These are phyloP conservation scores for Chelonia mydas DNA, from an alignment of 2,797 vertebrate genomes.

Conservation along the genomic window DNA sequence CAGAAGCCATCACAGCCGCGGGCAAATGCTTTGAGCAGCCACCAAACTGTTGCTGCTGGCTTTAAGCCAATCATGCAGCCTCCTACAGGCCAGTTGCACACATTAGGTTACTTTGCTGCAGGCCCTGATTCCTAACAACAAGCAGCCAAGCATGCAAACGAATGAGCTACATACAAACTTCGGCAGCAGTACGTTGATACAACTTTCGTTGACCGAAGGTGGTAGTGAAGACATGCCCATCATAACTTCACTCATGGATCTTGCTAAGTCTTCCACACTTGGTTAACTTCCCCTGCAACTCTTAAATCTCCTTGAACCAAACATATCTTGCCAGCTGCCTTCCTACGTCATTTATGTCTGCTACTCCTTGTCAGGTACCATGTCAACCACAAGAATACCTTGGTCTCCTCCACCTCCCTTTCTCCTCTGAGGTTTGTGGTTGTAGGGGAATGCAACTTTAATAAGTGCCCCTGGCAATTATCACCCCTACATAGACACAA, in stretches of 20 bases:
- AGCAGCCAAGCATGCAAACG: too few relatives aligned
- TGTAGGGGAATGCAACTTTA: neutral
- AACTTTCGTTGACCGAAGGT: too few relatives aligned
- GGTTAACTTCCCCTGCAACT: neutral
- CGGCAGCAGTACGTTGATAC: too few relatives aligned
- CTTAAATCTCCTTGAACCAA: neutral
- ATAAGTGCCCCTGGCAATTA: too few relatives aligned
- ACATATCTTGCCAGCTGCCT: neutral
- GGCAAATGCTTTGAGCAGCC: neutral
- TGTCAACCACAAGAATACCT: neutral
- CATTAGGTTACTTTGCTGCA: too few relatives aligned
- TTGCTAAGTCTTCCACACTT: neutral
- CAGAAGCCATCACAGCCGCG: neutral
- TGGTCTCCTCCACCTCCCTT: neutral
- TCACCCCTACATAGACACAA: too few relatives aligned
- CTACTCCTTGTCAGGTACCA: neutral
- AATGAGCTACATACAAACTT: too few relatives aligned
- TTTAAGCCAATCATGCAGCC: neutral
- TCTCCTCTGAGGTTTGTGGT: neutral
- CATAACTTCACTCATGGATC: neutral
- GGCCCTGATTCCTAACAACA: too few relatives aligned
- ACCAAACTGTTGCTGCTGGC: neutral
- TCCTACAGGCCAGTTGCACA: too few relatives aligned
- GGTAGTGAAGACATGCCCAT: too few relatives aligned
- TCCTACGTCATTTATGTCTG: neutral